A percentile compares a stretch with the other conserved stretches of the same genome.
These are phyloP conservation scores for Papilio polytes DNA, from an alignment of 1,140 invertebrate species.

Conservation along the genomic window DNA sequence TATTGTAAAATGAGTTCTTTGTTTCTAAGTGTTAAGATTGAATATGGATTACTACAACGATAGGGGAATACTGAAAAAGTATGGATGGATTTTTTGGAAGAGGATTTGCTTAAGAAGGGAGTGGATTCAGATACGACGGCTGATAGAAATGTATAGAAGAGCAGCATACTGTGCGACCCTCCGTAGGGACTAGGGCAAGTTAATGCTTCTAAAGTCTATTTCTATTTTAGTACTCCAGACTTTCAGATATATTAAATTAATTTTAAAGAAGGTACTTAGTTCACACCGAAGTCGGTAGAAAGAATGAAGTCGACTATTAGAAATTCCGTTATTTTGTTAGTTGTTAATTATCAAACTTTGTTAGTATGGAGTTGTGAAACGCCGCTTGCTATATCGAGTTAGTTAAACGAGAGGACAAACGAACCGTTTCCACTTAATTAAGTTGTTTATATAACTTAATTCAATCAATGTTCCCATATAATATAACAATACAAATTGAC, in stretches of 20 bases:
- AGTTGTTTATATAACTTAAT: slow-evolving; percentile 22
- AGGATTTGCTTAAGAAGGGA: too few species aligned
- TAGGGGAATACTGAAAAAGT: too few species aligned
- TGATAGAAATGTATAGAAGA: too few species aligned
- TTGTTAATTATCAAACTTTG: slow-evolving; percentile 8
- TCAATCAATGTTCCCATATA: neutral
- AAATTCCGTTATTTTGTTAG: slow-evolving; percentile 14
- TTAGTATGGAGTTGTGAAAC: slow-evolving; percentile 27
- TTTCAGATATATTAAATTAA: neutral
- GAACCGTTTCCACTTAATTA: slow-evolving; percentile 27
- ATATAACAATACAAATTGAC: slow-evolving; percentile 13
- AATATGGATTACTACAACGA: too few species aligned
- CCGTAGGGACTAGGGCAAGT: too few species aligned
- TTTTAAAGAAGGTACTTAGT: neutral
- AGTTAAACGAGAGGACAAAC: slow-evolving; percentile 26
- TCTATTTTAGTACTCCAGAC: too few species aligned
- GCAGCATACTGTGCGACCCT: too few species aligned
- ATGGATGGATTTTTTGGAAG: too few species aligned
- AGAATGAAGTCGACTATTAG: neutral
- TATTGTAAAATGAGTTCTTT: too few species aligned
- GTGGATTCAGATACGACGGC: too few species aligned
- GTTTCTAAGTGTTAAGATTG: too few species aligned
- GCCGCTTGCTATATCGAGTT: slow-evolving; percentile 15
- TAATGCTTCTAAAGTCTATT: too few species aligned
- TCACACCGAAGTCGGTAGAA: neutral